Evolutionary conservation across 2,797 vertebrate species (phyloP).

Genomic region (Gymnothorax reevesii): DNA sequence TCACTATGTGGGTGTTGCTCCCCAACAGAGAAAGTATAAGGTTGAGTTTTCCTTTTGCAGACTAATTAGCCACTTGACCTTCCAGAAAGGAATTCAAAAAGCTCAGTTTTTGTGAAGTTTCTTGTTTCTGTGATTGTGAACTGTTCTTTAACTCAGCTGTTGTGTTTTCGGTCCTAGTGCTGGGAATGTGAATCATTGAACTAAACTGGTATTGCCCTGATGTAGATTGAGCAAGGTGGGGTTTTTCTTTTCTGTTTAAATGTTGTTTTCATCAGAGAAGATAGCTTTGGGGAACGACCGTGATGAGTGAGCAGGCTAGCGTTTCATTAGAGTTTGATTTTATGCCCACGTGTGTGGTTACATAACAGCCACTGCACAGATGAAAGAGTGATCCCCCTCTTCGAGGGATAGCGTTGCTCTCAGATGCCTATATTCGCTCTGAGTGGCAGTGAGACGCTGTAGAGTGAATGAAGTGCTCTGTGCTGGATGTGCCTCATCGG

Average conservation of each 20-base stretch:
- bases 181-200: not conserved
- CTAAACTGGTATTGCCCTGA: not conserved
- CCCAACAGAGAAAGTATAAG: not conserved
- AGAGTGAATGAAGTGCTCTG: not conserved
- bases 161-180: too few species aligned
- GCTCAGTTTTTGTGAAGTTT: too few species aligned
- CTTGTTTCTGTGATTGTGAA: not conserved
- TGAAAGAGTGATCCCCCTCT: slow-evolving; percentile 32
- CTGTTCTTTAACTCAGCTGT: not conserved
- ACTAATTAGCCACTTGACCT: not conserved
- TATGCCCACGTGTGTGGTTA: slow-evolving; percentile 41
- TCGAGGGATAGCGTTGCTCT: not conserved
- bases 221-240: not conserved
- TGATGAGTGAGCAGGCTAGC: not conserved
- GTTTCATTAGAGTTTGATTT: slow-evolving; percentile 39
- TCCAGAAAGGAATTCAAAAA: not conserved
- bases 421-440: slow-evolving; percentile 31
- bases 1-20: not conserved
- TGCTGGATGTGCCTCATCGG: not conserved
- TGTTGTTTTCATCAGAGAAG: not conserved
- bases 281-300: not conserved
- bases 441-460: slow-evolving; percentile 21
- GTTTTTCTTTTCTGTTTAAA: not conserved
- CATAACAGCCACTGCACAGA: slow-evolving; percentile 40
- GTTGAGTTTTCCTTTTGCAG: not conserved